Evolutionary conservation across 2,888 invertebrate genomes (phyloP).

Genomic region (Andrena flavipes): DNA sequence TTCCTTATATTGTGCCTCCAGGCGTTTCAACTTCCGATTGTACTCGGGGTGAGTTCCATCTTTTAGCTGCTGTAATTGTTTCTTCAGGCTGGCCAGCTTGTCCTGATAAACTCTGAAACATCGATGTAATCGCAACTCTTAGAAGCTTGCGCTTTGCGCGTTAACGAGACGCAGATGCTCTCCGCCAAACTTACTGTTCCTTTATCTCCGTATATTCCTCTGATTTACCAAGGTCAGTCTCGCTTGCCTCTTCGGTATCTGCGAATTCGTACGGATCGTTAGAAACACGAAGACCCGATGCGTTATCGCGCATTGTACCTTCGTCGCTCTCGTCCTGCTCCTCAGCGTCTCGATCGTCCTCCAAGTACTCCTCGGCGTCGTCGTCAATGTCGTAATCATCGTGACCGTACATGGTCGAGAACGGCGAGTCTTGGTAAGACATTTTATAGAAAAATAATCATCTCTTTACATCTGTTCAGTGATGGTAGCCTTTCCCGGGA

Average conservation of each 20-base stretch:
- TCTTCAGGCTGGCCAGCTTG: constrained; percentile 94
- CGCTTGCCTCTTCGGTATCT: constrained; percentile 99
- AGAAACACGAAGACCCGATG: background rate
- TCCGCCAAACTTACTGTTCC: constrained; percentile 89
- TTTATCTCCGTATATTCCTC: constrained; percentile 94
- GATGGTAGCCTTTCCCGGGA: no score
- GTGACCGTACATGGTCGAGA: constrained; percentile 88
- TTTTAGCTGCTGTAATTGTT: constrained; percentile 94
- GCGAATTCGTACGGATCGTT: constrained; percentile 66
- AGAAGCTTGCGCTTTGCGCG: no score
- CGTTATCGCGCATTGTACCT: constrained; percentile 82
- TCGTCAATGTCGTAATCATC: constrained; percentile 91
- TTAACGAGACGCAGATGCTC: no score
- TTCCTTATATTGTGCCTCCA: constrained; percentile 94
- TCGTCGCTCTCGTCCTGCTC: constrained; percentile 87
- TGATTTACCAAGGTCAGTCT: constrained; percentile 94
- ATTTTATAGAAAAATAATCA: constrained; percentile 79
- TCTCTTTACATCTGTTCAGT: background rate
- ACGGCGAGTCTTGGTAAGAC: constrained; percentile 90
- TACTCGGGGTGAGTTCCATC: constrained; percentile 95
- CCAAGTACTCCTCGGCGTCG: constrained; percentile 89
- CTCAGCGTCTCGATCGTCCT: constrained; percentile 89
- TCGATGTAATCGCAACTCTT: background rate
- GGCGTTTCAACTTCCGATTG: constrained; percentile 91
- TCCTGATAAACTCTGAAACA: constrained; percentile 93